phyloP scores from a whole-genome alignment of 2,113 vertebrate species.

The Oreochromis tanganicae region DNA sequence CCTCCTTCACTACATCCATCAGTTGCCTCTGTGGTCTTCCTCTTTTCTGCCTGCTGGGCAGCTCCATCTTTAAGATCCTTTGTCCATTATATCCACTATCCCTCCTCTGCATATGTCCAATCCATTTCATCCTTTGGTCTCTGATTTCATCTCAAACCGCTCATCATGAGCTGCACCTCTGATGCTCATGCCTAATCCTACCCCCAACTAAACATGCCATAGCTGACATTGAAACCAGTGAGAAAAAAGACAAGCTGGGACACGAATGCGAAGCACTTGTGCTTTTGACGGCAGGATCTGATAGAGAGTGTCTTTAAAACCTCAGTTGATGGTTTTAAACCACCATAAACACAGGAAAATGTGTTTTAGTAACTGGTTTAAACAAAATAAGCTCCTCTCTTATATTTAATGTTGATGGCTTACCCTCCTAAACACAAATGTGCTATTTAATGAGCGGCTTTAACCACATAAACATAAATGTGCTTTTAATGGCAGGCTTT shows the following conservation, averaged over 20 bases:
- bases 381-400: slow-evolving; percentile 3
- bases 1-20: not conserved
- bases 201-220: not conserved
- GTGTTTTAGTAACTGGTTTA: slow-evolving; percentile 17
- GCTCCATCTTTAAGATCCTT: not conserved
- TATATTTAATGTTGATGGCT: slow-evolving; percentile 13
- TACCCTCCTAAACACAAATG: not conserved
- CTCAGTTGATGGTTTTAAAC: slow-evolving; percentile 32
- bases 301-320: not conserved
- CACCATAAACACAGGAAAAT: slow-evolving; percentile 19
- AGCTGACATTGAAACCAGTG: not conserved
- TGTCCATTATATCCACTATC: not conserved
- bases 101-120: not conserved
- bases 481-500: slow-evolving; percentile 30
- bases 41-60: fast-evolving
- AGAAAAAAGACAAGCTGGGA: not conserved
- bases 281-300: not conserved
- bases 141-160: not conserved
- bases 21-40: not conserved
- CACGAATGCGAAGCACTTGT: not conserved
- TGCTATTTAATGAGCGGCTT: slow-evolving; percentile 39
- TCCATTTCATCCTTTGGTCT: not conserved
- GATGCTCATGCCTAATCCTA: not conserved
- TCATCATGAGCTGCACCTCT: not conserved
- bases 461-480: slow-evolving; percentile 23